Evolutionary conservation across 2,888 invertebrate species (phyloP).

Genomic region (Drosophila dives): DNA sequence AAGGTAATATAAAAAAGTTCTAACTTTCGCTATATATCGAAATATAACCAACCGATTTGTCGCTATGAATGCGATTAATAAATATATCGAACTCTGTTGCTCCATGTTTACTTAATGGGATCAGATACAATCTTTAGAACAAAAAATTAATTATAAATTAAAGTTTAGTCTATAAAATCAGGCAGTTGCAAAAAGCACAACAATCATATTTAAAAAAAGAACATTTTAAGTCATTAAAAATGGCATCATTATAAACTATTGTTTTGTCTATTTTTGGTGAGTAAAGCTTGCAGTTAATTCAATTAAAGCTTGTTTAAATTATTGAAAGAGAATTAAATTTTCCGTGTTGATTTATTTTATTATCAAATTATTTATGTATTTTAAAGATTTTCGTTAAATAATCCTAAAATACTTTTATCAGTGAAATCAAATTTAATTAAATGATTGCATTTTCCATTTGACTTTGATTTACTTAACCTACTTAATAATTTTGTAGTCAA

Average conservation of each 20-base stretch:
- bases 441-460: neutral
- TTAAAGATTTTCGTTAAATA: neutral
- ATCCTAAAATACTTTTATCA: no score
- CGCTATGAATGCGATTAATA: no score
- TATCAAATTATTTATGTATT: no score
- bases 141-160: neutral
- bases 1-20: no score
- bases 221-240: no score
- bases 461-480: neutral
- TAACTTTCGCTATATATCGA: no score
- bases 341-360: neutral
- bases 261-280: neutral
- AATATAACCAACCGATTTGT: no score
- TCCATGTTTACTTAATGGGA: neutral
- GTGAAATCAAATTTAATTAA: neutral
- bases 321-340: neutral
- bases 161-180: no score
- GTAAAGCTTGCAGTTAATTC: neutral
- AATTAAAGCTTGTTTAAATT: neutral
- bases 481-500: neutral
- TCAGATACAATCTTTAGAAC: no score
- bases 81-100: no score
- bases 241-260: neutral
- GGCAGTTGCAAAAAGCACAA: no score
- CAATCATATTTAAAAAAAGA: no score